Conservation (phyloP, 1,140 invertebrate species). For the Papilio dardanus region DNA sequence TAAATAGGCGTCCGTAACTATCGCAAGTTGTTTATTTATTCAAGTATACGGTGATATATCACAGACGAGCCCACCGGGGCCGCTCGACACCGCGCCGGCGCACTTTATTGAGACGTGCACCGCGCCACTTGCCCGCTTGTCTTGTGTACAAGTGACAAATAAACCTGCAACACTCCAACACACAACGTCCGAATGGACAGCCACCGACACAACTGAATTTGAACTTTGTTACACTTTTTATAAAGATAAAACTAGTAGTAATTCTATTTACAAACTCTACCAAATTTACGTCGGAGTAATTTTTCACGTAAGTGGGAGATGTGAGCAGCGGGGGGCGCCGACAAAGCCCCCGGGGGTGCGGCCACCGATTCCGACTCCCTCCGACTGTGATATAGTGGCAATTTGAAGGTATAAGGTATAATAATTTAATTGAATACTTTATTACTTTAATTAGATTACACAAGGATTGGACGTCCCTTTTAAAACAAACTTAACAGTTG, state of each 20-base stretch:
- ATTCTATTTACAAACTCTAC: background rate
- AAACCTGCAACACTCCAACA: conserved; percentile 39
- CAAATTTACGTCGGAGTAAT: conserved; percentile 55
- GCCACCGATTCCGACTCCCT: conserved; percentile 54
- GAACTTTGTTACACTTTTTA: background rate
- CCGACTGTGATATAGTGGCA: conserved; percentile 59
- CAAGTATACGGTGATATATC: conserved; percentile 62
- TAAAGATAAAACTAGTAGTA: conserved; percentile 8
- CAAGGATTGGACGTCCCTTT: background rate
- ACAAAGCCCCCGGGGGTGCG: conserved; percentile 71
- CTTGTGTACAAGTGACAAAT: conserved; percentile 60
- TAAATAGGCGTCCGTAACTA: conserved; percentile 60
- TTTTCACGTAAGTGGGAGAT: conserved; percentile 71
- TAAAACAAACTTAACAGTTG: background rate
- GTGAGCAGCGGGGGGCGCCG: conserved; percentile 68
- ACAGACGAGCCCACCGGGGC: conserved; percentile 63
- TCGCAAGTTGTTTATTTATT: conserved; percentile 65
- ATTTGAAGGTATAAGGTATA: conserved; percentile 53
- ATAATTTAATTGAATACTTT: conserved; percentile 37
- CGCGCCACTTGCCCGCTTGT: conserved; percentile 50
- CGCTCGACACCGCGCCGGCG: conserved; percentile 48
- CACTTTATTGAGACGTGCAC: conserved; percentile 66
- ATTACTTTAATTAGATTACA: conserved; percentile 20
- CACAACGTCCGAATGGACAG: conserved; percentile 4
- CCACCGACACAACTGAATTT: background rate